phyloP scores from a whole-genome alignment of 2,797 vertebrate genomes.

The Tinamus major region DNA sequence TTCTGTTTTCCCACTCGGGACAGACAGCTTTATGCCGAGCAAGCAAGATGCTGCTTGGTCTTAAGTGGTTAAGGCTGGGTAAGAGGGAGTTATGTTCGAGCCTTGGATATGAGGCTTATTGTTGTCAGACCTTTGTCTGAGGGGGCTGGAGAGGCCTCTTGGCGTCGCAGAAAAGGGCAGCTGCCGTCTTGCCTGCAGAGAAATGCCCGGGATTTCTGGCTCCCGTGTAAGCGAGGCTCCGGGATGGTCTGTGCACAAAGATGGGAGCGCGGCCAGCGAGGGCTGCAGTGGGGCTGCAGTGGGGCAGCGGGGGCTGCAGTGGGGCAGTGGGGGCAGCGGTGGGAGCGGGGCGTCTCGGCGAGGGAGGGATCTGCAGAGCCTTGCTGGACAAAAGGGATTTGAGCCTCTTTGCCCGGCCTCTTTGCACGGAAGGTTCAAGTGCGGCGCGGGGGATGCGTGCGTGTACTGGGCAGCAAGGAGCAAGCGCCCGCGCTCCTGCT shows the following conservation, averaged over 20 bases:
- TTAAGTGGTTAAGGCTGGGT: neutral
- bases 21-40: neutral
- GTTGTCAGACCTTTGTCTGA: neutral
- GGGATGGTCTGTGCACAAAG: neutral
- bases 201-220: neutral
- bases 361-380: neutral
- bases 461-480: neutral
- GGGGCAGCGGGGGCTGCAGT: too few species aligned
- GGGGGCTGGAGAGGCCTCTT: neutral
- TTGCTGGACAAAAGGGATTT: neutral
- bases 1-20: fast-evolving
- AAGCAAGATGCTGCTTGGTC: fast-evolving
- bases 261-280: too few species aligned
- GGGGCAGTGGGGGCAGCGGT: neutral
- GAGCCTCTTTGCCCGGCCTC: neutral
- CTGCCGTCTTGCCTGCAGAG: fast-evolving
- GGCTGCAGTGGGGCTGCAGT: too few species aligned
- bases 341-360: neutral
- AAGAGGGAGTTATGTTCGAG: fast-evolving
- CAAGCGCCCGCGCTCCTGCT: neutral
- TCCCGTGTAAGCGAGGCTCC: neutral
- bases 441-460: too few species aligned
- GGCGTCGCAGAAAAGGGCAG: neutral
- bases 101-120: fast-evolving
- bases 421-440: neutral